Conservation (phyloP, 1,140 invertebrate genomes). For the Radopholus similis region DNA sequence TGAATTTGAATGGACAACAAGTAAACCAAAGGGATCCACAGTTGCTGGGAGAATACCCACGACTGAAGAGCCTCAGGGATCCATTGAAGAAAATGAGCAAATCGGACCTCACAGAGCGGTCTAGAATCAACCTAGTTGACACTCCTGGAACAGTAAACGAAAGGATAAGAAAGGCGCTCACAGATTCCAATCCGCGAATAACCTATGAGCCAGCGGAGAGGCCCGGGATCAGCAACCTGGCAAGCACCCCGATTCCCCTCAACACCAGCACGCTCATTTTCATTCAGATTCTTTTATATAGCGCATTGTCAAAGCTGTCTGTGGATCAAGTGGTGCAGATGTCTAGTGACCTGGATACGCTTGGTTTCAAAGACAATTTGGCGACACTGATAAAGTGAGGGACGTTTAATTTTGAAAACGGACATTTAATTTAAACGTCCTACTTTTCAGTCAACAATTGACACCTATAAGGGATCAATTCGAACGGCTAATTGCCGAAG, state of each 20-base stretch:
- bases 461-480: conserved; percentile 2
- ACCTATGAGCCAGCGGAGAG: conserved; percentile 42
- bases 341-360: conserved; percentile 28
- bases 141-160: conserved; percentile 71
- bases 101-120: conserved; percentile 75
- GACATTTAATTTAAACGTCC: neutral
- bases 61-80: conserved; percentile 76
- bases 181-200: conserved; percentile 67
- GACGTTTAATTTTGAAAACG: neutral
- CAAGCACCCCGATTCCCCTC: neutral
- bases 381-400: neutral
- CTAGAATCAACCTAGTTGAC: conserved; percentile 77
- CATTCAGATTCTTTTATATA: conserved; percentile 18
- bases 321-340: conserved; percentile 15
- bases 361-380: conserved; percentile 22
- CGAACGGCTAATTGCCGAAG: neutral
- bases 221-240: conserved; percentile 40
- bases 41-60: conserved; percentile 65
- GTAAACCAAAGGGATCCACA: neutral
- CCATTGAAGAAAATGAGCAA: conserved; percentile 95
- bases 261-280: neutral
- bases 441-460: neutral
- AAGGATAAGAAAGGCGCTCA: conserved; percentile 85
- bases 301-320: conserved; percentile 20
- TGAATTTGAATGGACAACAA: conserved; percentile 49